Evolutionary conservation across 1,140 invertebrate genomes (phyloP).

Genomic region (Antheraea pernyi): DNA sequence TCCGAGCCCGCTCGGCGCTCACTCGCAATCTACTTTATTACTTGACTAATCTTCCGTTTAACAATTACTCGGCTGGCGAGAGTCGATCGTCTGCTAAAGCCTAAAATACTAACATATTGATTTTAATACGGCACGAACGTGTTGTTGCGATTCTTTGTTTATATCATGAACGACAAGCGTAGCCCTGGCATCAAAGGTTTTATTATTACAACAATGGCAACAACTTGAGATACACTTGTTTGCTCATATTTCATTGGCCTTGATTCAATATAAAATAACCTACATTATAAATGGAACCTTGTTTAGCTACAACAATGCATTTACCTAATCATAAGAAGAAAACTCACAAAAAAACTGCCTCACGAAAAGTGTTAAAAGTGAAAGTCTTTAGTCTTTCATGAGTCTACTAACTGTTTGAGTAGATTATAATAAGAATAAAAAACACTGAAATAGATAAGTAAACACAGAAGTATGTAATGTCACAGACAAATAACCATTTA

Average conservation of each 20-base stretch:
- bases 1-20: constrained; percentile 30
- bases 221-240: constrained; percentile 18
- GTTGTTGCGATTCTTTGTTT: constrained; percentile 41
- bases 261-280: constrained; percentile 41
- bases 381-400: constrained; percentile 24
- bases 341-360: constrained; percentile 10
- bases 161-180: constrained; percentile 26
- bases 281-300: constrained; percentile 24
- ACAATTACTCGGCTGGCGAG: constrained; percentile 46
- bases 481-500: neutral
- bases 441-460: neutral
- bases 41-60: constrained; percentile 57
- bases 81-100: constrained; percentile 22
- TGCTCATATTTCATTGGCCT: constrained; percentile 42
- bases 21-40: constrained; percentile 66
- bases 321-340: constrained; percentile 11
- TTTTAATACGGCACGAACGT: constrained; percentile 38
- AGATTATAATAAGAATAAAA: constrained; percentile 13
- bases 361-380: constrained; percentile 23
- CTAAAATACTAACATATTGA: constrained; percentile 49
- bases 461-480: neutral
- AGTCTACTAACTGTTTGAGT: neutral
- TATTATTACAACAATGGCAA: constrained; percentile 28
- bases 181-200: constrained; percentile 42
- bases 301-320: constrained; percentile 7